A percentile compares a stretch with the other conserved stretches of the same genome.
Evolutionary conservation across 2,888 invertebrate genomes (phyloP).

Genomic region (Dryocosmus kuriphilus): DNA sequence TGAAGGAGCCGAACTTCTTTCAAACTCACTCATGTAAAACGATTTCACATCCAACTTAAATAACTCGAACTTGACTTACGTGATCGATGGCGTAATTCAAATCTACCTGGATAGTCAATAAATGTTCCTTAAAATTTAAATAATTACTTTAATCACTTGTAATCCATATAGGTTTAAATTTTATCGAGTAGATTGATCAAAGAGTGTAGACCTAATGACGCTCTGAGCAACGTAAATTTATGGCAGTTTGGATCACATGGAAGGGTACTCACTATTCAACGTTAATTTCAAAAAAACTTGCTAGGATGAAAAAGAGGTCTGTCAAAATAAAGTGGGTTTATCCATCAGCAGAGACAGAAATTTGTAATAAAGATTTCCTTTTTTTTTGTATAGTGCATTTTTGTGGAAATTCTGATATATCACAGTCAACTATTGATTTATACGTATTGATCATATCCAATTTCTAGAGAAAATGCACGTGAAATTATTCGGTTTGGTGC

Average conservation of each 20-base stretch:
- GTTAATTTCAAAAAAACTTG: conserved; percentile 8
- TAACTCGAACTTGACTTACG: too few species aligned
- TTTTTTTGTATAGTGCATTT: too few species aligned
- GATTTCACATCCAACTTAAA: too few species aligned
- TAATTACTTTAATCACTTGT: not conserved
- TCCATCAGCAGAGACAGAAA: not conserved
- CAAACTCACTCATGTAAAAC: too few species aligned
- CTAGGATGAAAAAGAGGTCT: conserved; percentile 3
- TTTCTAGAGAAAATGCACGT: not conserved
- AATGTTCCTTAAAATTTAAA: not conserved
- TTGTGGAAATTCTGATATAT: too few species aligned
- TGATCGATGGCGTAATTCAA: not conserved
- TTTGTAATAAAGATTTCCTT: not conserved
- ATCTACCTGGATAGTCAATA: not conserved
- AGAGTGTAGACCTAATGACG: not conserved
- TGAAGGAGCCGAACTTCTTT: not conserved
- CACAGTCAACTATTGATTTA: too few species aligned
- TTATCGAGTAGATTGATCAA: not conserved
- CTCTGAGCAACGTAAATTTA: not conserved
- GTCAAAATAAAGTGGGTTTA: conserved; percentile 1
- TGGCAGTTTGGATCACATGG: conserved; percentile 2
- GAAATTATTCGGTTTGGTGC: not conserved
- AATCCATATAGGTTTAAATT: not conserved
- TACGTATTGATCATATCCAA: not conserved
- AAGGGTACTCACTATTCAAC: not conserved